Evolutionary conservation across 2,113 vertebrate species (phyloP), one percentile per base, ranked within the genome.

Genomic region (Cromileptes altivelis): DNA sequence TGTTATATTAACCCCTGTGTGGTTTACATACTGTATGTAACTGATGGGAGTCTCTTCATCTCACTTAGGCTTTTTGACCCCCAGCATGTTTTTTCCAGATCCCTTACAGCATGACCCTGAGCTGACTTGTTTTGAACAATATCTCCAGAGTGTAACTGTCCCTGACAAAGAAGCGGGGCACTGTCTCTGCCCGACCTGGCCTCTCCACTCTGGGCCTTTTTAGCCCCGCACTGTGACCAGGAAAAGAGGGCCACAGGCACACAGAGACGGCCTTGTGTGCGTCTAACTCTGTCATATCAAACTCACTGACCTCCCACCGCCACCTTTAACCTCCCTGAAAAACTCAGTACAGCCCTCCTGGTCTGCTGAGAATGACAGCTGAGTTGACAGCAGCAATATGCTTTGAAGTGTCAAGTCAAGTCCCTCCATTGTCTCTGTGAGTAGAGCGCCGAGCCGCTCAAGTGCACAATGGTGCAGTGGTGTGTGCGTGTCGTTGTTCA

Each of bases 341-440:
- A 93, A 65, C 84, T 85, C 68, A 12, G 58, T 50, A 1, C 67
- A 4, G 81, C 85, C 93, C 92, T 91, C 89, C 93, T 91, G 88
- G 93, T 96, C 95, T 89, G 94, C 96, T 95, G 92, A 95, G 95
- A 96, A 95, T 97, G 97, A 97, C 95, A 84, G 96, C 95, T 94
- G 58, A 94, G 95, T 96, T 97, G 97, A 98, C 97, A 97, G 96
- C 96, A 96, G 96, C 97, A 97, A 97, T 97, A 97, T 96, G 97
- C 96, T 97, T 96, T 98, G 96, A 97, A 98, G 96, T 96, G 96
- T 96, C 95, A 91, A 97, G 96, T 96, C 96, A 95, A 93, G 96
- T 97, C 94, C 96, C 92, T 95, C 96, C 94, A 97, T 97, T 98
- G 97, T 97, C 93, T 95, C 27, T 63, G 25, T 79, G 89, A 94